Base-by-base conservation (phyloP, 2,888 invertebrate species). In the Microctonus brassicae region DNA sequence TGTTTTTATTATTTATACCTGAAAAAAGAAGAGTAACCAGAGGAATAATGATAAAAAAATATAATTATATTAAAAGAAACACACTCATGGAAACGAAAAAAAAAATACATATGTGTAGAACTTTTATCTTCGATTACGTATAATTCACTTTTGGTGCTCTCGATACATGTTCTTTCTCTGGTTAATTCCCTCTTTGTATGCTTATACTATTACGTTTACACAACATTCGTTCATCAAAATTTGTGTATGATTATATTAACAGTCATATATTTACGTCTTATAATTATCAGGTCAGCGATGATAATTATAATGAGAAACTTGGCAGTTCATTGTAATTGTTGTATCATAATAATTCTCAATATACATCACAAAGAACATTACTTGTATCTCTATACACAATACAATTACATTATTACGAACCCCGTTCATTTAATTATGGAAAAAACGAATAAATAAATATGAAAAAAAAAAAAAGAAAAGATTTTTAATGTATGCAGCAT, bases 121-220 rank as follows among this genome's bases (percentile, higher is more conserved):
- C 20, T 67, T 26, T 22, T 63, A 52, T 39, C 39, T 7, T 26
- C 29, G 34, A 53, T 69, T 69, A 75, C 69, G 77, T 81, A 80
- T 80, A 78, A 81, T 80, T 84, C 81, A 80, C 81, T 81, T 74
- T 84, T 85, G 86, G 86, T 87, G 86, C 86, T 87, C 85, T 83
- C 84, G 80, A 82, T 83, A 82, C 52, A 33, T 53, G n/a, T 39
- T 36, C 29, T 26, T 26, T 20, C 60, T 78, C 79, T 79, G 77
- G 78, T 83, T 80, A 42, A 55, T 34, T 10, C 26, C 26, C 36
- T n/a, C n/a, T n/a, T n/a, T n/a, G n/a, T 57, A 58, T 57, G 52
- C 62, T 74, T 65, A 72, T 75, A 70, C 75, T 72, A 70, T 73
- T 76, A 74, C 69, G 70, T 75, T 69, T 74, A n/a, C 70, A 52